phyloP scores from a whole-genome alignment of 2,797 vertebrate species.

The Ctenosaura bakeri region DNA sequence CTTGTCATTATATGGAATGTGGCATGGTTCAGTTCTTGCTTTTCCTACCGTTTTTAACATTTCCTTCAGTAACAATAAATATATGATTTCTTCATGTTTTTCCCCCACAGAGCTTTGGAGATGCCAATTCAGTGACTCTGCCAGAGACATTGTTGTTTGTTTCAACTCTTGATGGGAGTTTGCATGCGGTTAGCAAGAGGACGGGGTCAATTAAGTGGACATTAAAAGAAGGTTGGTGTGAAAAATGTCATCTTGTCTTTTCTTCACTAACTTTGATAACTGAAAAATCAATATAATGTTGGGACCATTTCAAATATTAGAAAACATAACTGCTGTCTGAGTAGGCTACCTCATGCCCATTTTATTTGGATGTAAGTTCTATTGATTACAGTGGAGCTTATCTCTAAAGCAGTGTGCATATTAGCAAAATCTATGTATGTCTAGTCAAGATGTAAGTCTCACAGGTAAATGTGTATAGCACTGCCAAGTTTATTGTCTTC shows the following conservation, averaged over 20 bases:
- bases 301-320: constrained; percentile 11
- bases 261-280: not conserved
- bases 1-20: not conserved
- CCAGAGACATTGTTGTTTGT: constrained; percentile 96
- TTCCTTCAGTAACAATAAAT: constrained; percentile 6
- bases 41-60: not conserved
- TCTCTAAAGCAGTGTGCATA: not conserved
- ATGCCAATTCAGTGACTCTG: constrained; percentile 89
- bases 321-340: not conserved
- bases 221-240: constrained; percentile 93
- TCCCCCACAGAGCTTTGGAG: constrained; percentile 82
- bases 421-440: not conserved
- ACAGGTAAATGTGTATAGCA: not conserved
- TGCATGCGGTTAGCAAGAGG: constrained; percentile 96
- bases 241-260: constrained; percentile 7
- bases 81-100: constrained; percentile 26
- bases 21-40: not conserved
- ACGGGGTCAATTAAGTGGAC: constrained; percentile 98
- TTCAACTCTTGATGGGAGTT: constrained; percentile 95
- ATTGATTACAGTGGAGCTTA: not conserved
- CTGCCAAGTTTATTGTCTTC: not conserved
- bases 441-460: not conserved
- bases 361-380: not conserved
- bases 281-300: constrained; percentile 8
- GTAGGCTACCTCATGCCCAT: not conserved